phyloP scores from a whole-genome alignment of 2,888 invertebrate genomes.

The Pseudococcus jackbeardsleyi region DNA sequence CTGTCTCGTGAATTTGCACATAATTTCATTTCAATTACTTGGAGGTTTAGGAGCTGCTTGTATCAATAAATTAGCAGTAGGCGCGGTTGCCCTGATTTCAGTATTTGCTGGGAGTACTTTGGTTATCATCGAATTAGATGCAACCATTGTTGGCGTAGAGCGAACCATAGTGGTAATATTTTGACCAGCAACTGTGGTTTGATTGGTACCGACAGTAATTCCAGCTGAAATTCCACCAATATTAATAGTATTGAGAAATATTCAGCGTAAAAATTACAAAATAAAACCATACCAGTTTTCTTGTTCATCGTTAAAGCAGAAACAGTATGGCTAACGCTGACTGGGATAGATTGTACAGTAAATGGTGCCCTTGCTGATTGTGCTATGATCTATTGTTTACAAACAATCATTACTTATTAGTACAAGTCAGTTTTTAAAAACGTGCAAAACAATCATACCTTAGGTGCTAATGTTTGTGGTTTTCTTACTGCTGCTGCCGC shows the following conservation, averaged over 20 bases:
- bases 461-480: slow-evolving; percentile 61
- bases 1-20: not conserved
- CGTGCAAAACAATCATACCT: slow-evolving; percentile 9
- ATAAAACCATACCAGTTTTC: slow-evolving; percentile 52
- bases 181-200: slow-evolving; percentile 46
- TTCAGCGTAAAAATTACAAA: no score
- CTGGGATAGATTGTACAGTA: slow-evolving; percentile 62
- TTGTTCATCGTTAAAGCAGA: slow-evolving; percentile 62
- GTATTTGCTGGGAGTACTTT: slow-evolving; percentile 18
- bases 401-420: slow-evolving; percentile 1
- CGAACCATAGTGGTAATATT: slow-evolving; percentile 56
- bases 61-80: slow-evolving; percentile 44
- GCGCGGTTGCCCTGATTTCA: slow-evolving; percentile 29
- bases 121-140: slow-evolving; percentile 56
- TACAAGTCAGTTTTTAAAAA: not conserved
- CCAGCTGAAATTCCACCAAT: not conserved
- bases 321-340: slow-evolving; percentile 62
- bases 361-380: slow-evolving; percentile 56
- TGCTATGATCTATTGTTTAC: slow-evolving; percentile 56
- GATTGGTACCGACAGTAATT: slow-evolving; percentile 53
- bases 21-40: not conserved
- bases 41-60: slow-evolving; percentile 49
- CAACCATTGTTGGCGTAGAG: slow-evolving; percentile 33
- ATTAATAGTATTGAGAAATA: not conserved
- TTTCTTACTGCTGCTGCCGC: slow-evolving; percentile 20